Evolutionary conservation across 2,888 invertebrate species (phyloP).

Genomic region (Mactromeris polynyma): DNA sequence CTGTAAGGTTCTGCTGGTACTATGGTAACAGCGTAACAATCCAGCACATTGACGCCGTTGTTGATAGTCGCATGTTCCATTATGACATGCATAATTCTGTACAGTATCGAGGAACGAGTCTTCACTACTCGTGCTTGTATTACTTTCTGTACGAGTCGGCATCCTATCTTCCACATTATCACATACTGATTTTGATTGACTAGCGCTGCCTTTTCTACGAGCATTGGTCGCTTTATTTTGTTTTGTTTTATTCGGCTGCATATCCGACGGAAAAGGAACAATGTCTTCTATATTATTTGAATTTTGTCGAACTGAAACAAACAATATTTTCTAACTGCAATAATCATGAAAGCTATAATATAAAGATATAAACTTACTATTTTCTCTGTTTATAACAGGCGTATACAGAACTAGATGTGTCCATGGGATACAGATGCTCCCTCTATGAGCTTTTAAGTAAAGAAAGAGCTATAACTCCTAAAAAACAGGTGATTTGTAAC

Average conservation of each 20-base stretch:
- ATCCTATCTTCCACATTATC: background rate
- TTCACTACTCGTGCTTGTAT: constrained; percentile 37
- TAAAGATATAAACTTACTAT: too few species aligned
- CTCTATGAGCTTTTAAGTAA: too few species aligned
- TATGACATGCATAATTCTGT: constrained; percentile 74
- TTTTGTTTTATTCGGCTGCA: constrained; percentile 35
- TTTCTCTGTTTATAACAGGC: too few species aligned
- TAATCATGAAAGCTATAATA: too few species aligned
- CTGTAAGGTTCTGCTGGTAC: constrained; percentile 49
- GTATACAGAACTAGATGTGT: too few species aligned
- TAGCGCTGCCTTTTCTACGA: background rate
- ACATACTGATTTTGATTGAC: background rate
- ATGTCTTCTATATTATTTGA: constrained; percentile 80
- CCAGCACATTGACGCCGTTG: constrained; percentile 79
- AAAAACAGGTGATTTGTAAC: too few species aligned
- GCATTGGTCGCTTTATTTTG: constrained; percentile 19
- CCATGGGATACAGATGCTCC: too few species aligned
- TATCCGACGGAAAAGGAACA: constrained; percentile 73
- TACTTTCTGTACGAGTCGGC: constrained; percentile 31
- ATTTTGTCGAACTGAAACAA: constrained; percentile 21
- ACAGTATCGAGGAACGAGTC: constrained; percentile 56
- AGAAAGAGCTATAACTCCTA: too few species aligned
- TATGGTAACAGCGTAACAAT: constrained; percentile 76
- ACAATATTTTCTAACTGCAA: background rate
- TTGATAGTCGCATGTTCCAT: constrained; percentile 75